A percentile compares a stretch with the other conserved stretches of the same genome.
Conservation (phyloP, 2,888 invertebrate species). For the Glyphotaelius pellucidus region DNA sequence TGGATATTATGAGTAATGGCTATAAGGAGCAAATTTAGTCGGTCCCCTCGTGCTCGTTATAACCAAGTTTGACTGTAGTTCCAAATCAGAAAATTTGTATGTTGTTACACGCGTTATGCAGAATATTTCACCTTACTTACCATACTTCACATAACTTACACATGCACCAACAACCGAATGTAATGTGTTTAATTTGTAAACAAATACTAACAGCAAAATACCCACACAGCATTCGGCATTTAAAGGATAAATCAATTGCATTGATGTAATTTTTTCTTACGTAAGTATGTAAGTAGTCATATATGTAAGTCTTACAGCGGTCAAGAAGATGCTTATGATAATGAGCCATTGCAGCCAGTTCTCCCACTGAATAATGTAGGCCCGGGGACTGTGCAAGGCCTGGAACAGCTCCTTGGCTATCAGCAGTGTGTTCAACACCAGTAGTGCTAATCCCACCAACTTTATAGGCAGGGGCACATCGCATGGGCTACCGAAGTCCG, state of each 20-base stretch:
- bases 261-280: neutral
- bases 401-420: constrained; percentile 87
- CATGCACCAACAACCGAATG: neutral
- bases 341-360: constrained; percentile 91
- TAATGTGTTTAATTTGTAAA: neutral
- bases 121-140: too few relatives aligned
- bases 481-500: constrained; percentile 69
- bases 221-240: neutral
- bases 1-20: too few relatives aligned
- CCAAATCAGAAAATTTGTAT: too few relatives aligned
- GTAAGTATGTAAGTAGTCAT: neutral
- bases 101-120: too few relatives aligned
- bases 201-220: neutral
- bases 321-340: constrained; percentile 83
- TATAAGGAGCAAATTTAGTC: too few relatives aligned
- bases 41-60: too few relatives aligned
- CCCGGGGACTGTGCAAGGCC: constrained; percentile 83
- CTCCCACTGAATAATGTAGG: constrained; percentile 89
- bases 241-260: neutral
- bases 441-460: constrained; percentile 79
- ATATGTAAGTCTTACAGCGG: constrained; percentile 77
- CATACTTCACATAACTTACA: too few relatives aligned
- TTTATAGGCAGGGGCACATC: constrained; percentile 72
- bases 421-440: constrained; percentile 81
- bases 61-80: too few relatives aligned